Percentiles rank a stretch among this genome's conserved stretches.
phyloP scores from a whole-genome alignment of 2,113 vertebrate genomes.

The rabbit (Oryctolagus cuniculus) region mOryCun1.1 NC_091433.1:171831001-171831500 shows the following conservation, averaged over 20 bases:
- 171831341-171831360: background rate
- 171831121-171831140: background rate
- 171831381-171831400: no score
- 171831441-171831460: no score
- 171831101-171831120: slow-evolving; percentile 5
- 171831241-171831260: background rate
- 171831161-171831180: background rate
- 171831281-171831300: background rate
- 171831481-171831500: no score
- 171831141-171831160: background rate
- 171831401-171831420: no score
- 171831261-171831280: background rate
- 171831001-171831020: no score
- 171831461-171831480: no score
- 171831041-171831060: background rate
- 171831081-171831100: background rate
- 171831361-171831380: no score
- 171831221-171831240: background rate
- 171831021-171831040: no score
- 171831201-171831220: background rate
- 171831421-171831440: no score
- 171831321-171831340: background rate
- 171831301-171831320: slow-evolving; percentile 11
- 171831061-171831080: slow-evolving; percentile 15
- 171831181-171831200: background rate